Evolutionary conservation across 2,113 vertebrate species (phyloP).

Genomic region (Sander lucioperca): DNA sequence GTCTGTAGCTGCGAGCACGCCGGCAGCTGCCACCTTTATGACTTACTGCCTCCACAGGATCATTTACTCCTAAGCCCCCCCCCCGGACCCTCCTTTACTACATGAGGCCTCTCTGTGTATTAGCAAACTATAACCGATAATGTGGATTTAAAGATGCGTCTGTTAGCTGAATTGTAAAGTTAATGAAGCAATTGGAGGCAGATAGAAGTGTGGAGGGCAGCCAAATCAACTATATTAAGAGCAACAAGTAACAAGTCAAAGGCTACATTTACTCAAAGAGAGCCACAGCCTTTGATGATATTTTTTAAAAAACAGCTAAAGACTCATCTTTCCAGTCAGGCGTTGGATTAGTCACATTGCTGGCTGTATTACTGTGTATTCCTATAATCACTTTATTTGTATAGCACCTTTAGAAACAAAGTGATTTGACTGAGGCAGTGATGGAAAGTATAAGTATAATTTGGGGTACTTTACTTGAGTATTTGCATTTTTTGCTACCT

Average conservation of each 20-base stretch:
- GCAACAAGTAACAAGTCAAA: background rate
- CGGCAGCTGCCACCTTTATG: conserved; percentile 75
- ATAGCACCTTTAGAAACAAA: too few relatives aligned
- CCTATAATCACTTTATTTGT: too few relatives aligned
- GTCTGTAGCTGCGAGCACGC: conserved; percentile 48
- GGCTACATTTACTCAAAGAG: background rate
- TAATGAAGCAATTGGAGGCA: conserved; percentile 25
- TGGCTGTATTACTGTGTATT: too few relatives aligned
- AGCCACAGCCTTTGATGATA: too few relatives aligned
- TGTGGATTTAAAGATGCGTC: conserved; percentile 58
- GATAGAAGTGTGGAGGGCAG: background rate
- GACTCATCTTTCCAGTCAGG: too few relatives aligned
- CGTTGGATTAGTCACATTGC: too few relatives aligned
- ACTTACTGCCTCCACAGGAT: conserved; percentile 36
- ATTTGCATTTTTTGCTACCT: too few relatives aligned
- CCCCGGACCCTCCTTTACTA: background rate
- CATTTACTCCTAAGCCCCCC: conserved; percentile 35
- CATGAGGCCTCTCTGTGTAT: background rate
- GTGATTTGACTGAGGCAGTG: too few relatives aligned
- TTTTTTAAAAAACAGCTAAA: too few relatives aligned
- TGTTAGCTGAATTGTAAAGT: conserved; percentile 15
- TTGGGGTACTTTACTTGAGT: too few relatives aligned
- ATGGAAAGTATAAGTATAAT: too few relatives aligned
- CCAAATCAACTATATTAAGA: background rate
- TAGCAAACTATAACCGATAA: conserved; percentile 49